Evolutionary conservation across 2,113 vertebrate species (phyloP).

Genomic region (Vulpes vulpes): DNA sequence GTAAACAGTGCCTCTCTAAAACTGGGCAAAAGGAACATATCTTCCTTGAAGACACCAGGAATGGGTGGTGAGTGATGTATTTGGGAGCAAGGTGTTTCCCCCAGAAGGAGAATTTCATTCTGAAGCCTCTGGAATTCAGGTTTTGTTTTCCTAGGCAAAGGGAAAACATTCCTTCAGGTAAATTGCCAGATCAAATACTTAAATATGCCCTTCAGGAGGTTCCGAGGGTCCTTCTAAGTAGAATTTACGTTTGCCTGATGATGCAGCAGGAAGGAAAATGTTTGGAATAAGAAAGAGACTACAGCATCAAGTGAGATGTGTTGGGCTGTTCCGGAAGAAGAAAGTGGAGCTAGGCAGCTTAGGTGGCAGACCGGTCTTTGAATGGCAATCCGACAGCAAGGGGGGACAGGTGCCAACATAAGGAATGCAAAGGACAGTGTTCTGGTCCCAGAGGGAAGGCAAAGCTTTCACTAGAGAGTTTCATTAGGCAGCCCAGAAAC

Average conservation of each 20-base stretch:
- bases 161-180: conserved; percentile 39
- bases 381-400: not conserved
- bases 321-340: not conserved
- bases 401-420: not conserved
- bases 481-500: not conserved
- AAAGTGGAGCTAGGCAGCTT: not conserved
- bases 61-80: not conserved
- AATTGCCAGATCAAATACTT: not conserved
- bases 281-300: not conserved
- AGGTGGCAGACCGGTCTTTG: too few relatives aligned
- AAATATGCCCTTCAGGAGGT: not conserved
- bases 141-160: conserved; percentile 20
- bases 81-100: not conserved
- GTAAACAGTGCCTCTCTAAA: not conserved
- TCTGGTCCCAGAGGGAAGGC: not conserved
- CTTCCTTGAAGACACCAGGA: not conserved
- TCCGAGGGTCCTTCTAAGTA: not conserved
- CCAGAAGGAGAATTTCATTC: not conserved
- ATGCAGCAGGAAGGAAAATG: not conserved
- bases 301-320: not conserved
- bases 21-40: not conserved
- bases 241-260: not conserved
- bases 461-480: not conserved
- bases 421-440: not conserved
- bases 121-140: not conserved